A percentile compares a stretch with the other conserved stretches of the same genome.
phyloP scores from a whole-genome alignment of 2,113 vertebrate genomes.

The Hippocampus zosterae region DNA sequence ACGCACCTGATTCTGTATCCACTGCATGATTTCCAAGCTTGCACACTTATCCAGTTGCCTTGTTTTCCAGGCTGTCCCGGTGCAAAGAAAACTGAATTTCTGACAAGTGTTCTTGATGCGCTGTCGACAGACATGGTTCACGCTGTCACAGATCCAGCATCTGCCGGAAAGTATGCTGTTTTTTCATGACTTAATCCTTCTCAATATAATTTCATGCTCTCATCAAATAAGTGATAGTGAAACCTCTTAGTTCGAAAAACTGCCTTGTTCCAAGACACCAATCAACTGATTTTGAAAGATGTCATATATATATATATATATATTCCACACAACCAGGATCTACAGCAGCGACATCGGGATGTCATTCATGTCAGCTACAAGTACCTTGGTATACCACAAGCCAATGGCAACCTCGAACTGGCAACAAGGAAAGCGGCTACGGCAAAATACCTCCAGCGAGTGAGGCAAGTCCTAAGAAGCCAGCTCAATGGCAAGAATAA shows the following conservation, averaged over 20 bases:
- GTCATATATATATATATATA: no score
- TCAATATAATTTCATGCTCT: background rate
- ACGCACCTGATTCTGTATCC: slow-evolving; percentile 8
- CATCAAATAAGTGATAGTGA: background rate
- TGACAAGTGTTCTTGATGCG: slow-evolving; percentile 93
- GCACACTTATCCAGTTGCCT: slow-evolving; percentile 29
- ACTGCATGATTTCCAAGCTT: slow-evolving; percentile 16
- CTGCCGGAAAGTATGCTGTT: slow-evolving; percentile 80
- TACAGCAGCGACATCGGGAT: no score
- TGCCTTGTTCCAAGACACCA: background rate
- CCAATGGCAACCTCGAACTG: no score
- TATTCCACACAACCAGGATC: no score
- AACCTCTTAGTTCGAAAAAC: background rate
- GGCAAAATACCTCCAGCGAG: no score
- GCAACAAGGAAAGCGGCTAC: no score
- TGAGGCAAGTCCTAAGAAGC: no score
- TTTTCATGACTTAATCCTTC: background rate
- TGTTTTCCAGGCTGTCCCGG: slow-evolving; percentile 87
- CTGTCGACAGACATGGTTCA: slow-evolving; percentile 97
- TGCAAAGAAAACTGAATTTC: slow-evolving; percentile 91
- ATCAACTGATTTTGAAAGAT: background rate
- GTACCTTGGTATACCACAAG: no score
- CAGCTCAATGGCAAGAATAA: no score
- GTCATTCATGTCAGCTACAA: no score
- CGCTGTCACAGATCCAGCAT: slow-evolving; percentile 85